Evolutionary conservation across 1,140 invertebrate genomes (phyloP), one percentile per base, ranked within the genome.

Genomic region (Nasonia longicornis): DNA sequence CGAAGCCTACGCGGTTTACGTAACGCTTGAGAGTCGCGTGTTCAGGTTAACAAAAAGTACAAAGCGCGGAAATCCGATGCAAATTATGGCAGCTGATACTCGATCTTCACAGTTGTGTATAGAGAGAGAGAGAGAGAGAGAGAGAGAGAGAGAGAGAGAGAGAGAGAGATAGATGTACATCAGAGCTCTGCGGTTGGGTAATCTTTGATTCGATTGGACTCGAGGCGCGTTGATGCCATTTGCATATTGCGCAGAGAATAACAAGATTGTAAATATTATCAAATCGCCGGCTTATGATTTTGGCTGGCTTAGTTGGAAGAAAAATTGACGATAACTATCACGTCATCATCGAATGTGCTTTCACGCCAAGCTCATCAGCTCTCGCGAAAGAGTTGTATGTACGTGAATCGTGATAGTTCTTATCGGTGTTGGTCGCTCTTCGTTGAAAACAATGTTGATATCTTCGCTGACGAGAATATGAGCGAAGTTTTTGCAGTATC

Each of bases 1-100:
- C 14, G 20, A 63, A 26, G 10, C 10, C 38, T 42, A 7, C 38
- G 0, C 38, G 31, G 3, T 42, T 79, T 72, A 73, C 69, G 52
- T 79, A 80, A 80, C 16, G 35, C 14, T 3, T 14, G 12, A 48
- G 14, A 48, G 12, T 42, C 45, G 45, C 1, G 22, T 12, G 64
- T 20, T 73, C 11, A n/a, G 66, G 31, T 38, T 35, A 72, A 79
- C 52, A 79, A 35, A 38, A 35, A 70, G 20, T 4, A 73, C 58
- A 66, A 66, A 80, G 38, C 42, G 48, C 78, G 78, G 58, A 74
- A 80, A 73, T 74, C 8, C 35, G 78, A 26, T 52, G 31, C 11
- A 26, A 64, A 29, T 42, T 73, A 73, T 26, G 20, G 14, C 22
- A 48, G 35, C 66, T 29, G 14, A 11, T 48, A 48, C 3, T 35